Conservation (phyloP, 2,113 vertebrate genomes). For the Crotalus viridis region DNA sequence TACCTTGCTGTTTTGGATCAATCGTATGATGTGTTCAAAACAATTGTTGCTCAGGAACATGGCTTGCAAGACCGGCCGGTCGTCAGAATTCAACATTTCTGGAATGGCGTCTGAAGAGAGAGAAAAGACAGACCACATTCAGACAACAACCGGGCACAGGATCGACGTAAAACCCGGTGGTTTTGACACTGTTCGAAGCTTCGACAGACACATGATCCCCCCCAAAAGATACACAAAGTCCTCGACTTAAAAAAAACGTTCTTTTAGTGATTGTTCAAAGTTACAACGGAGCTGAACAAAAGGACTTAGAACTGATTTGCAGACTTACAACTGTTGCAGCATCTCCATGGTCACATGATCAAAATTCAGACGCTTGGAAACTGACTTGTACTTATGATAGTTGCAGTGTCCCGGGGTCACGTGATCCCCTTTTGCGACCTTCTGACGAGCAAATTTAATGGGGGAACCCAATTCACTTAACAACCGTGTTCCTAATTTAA, state of each 20-base stretch:
- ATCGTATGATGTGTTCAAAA: conserved; percentile 94
- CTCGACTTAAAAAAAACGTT: background rate
- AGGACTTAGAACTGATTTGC: background rate
- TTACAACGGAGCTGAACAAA: too few relatives aligned
- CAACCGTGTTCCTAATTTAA: background rate
- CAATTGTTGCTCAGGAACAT: conserved; percentile 98
- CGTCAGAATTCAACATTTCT: conserved; percentile 88
- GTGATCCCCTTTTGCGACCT: background rate
- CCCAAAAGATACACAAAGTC: background rate
- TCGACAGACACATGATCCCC: background rate
- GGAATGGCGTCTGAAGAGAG: conserved; percentile 81
- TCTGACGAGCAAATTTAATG: background rate
- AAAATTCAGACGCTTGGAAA: too few relatives aligned
- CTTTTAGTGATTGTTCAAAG: background rate
- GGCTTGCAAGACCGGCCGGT: conserved; percentile 90
- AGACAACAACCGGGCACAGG: background rate
- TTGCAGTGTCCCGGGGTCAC: too few relatives aligned
- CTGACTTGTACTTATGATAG: background rate
- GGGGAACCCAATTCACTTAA: background rate
- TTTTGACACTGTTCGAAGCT: background rate
- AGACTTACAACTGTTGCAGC: background rate
- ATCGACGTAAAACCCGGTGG: background rate
- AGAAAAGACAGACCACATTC: background rate
- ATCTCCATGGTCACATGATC: too few relatives aligned
- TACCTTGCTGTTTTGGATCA: conserved; percentile 98